phyloP scores from a whole-genome alignment of 2,797 vertebrate species.

The Lycodopsis pacificus region DNA sequence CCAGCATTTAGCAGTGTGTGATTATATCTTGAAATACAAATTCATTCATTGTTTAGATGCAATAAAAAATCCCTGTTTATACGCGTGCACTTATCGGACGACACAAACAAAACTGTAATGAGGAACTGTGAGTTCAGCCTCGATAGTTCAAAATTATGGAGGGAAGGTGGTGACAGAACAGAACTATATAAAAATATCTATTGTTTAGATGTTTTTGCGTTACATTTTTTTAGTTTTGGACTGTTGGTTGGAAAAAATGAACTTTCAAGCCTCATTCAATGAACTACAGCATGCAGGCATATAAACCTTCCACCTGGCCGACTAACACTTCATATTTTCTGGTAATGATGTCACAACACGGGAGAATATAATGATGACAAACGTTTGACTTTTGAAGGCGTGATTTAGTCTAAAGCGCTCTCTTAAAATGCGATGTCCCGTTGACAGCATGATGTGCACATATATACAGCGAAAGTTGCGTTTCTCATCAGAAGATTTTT shows the following conservation, averaged over 20 bases:
- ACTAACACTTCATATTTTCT: background rate
- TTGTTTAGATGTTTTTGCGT: no score
- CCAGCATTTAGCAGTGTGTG: background rate
- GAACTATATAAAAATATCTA: background rate
- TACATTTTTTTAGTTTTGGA: background rate
- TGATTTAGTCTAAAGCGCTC: background rate
- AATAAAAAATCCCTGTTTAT: background rate
- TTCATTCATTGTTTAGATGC: background rate
- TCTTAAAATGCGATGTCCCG: background rate
- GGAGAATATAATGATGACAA: background rate
- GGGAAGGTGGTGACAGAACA: background rate
- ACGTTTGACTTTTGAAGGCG: background rate
- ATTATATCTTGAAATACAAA: background rate
- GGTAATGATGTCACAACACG: background rate
- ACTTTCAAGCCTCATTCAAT: slow-evolving; percentile 6
- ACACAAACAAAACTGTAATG: background rate
- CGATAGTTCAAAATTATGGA: background rate
- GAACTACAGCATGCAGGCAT: background rate
- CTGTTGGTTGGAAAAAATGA: background rate
- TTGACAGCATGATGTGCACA: background rate
- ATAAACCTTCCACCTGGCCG: background rate
- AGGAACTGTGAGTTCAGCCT: background rate
- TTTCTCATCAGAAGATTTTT: slow-evolving; percentile 9
- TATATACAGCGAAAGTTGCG: slow-evolving; percentile 9
- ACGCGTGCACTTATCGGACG: no score